Percentiles rank a stretch among this genome's conserved stretches.
These are phyloP conservation scores for Sphenopsis melanotis DNA, from an alignment of 2,797 vertebrate genomes.

Conservation along the genomic window DNA sequence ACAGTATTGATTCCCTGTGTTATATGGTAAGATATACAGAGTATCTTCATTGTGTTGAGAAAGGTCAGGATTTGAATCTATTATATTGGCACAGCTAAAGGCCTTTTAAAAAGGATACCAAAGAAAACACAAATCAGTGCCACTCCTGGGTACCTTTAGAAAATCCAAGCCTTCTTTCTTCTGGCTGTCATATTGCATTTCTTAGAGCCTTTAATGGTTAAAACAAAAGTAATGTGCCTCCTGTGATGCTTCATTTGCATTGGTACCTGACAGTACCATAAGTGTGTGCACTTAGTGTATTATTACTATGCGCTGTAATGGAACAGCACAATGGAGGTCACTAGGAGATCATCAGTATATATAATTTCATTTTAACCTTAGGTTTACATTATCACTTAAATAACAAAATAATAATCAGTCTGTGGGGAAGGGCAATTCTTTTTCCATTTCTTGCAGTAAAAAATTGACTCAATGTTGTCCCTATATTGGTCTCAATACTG, in stretches of 20 bases:
- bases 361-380: slow-evolving; percentile 64
- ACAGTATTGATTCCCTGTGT: slow-evolving; percentile 68
- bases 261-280: slow-evolving; percentile 5
- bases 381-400: slow-evolving; percentile 67
- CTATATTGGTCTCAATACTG: not conserved
- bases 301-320: slow-evolving; percentile 48
- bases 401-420: slow-evolving; percentile 58
- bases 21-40: slow-evolving; percentile 27
- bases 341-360: slow-evolving; percentile 36
- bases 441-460: slow-evolving; percentile 26
- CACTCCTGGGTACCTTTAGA: slow-evolving; percentile 24
- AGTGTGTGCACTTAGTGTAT: slow-evolving; percentile 20
- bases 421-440: not conserved
- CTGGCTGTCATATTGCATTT: slow-evolving; percentile 32
- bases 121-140: slow-evolving; percentile 3
- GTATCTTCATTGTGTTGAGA: slow-evolving; percentile 62
- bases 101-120: slow-evolving; percentile 22
- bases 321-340: slow-evolving; percentile 41
- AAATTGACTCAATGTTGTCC: slow-evolving; percentile 41
- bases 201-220: slow-evolving; percentile 45
- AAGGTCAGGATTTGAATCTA: slow-evolving; percentile 53
- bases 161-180: not conserved
- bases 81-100: slow-evolving; percentile 46
- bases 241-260: not conserved
- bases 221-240: slow-evolving; percentile 46